phyloP scores from a whole-genome alignment of 2,888 invertebrate species.

The Acanthosepion esculentum region DNA sequence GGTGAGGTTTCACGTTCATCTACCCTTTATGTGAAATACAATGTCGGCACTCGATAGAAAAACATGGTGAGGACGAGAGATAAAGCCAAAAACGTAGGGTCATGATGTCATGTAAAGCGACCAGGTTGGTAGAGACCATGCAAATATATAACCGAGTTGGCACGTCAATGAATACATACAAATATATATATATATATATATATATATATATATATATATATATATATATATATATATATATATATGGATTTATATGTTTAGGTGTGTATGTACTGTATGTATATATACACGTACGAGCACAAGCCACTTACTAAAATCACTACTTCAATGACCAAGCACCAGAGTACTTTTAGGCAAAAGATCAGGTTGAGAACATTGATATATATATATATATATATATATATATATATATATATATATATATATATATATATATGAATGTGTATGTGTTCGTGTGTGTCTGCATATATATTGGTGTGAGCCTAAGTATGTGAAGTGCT shows the following conservation, averaged over 20 bases:
- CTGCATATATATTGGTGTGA: too few species aligned
- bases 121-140: neutral
- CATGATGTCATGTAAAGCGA: neutral
- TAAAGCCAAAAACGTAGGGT: neutral
- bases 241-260: neutral
- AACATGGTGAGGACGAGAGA: neutral
- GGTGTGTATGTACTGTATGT: too few species aligned
- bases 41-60: conserved; percentile 16
- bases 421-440: too few species aligned
- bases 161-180: neutral
- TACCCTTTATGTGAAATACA: neutral
- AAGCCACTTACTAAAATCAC: too few species aligned
- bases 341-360: too few species aligned
- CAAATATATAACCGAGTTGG: neutral
- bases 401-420: too few species aligned
- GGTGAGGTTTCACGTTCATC: conserved; percentile 2
- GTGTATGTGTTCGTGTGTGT: too few species aligned
- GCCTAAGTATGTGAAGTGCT: too few species aligned
- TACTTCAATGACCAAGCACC: too few species aligned
- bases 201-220: neutral
- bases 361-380: too few species aligned
- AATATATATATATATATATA: neutral
- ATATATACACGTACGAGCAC: too few species aligned
- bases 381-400: too few species aligned
- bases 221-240: neutral